Conservation (phyloP, 2,888 invertebrate genomes). For the Pemphredon lugubris region DNA sequence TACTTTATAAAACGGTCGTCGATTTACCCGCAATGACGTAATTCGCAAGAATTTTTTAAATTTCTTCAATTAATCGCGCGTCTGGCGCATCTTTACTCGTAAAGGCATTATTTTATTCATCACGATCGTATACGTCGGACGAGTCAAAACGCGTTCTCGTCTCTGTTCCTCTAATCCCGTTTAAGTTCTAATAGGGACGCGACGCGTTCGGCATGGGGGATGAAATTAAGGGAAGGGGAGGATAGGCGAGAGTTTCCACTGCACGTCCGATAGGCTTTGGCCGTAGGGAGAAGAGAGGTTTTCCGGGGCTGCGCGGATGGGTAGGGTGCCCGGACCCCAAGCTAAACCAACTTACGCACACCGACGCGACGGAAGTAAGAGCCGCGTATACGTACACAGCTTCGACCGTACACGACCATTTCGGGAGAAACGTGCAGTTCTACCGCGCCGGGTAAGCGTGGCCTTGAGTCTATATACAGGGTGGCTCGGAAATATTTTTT, state of each 20-base stretch:
- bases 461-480: slow-evolving; percentile 54
- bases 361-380: no score
- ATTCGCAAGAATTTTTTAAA: no score
- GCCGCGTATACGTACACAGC: neutral
- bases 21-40: no score
- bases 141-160: no score
- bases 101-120: no score
- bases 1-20: no score
- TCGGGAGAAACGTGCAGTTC: slow-evolving; percentile 38
- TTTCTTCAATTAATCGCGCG: no score
- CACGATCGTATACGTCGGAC: no score
- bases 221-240: slow-evolving; percentile 5
- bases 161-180: no score
- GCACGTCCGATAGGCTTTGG: slow-evolving; percentile 39
- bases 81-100: no score
- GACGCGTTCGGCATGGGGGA: neutral
- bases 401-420: slow-evolving; percentile 35
- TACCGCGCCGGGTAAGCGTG: slow-evolving; percentile 43
- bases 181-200: no score
- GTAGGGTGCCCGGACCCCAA: slow-evolving; percentile 46
- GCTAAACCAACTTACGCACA: slow-evolving; percentile 37
- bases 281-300: slow-evolving; percentile 34
- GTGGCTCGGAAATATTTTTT: slow-evolving; percentile 40
- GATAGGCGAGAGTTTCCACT: slow-evolving; percentile 15
- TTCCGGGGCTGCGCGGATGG: slow-evolving; percentile 23